Evolutionary conservation across 1,140 invertebrate species (phyloP), one percentile per base, ranked within the genome.

Genomic region (Agrilus planipennis): DNA sequence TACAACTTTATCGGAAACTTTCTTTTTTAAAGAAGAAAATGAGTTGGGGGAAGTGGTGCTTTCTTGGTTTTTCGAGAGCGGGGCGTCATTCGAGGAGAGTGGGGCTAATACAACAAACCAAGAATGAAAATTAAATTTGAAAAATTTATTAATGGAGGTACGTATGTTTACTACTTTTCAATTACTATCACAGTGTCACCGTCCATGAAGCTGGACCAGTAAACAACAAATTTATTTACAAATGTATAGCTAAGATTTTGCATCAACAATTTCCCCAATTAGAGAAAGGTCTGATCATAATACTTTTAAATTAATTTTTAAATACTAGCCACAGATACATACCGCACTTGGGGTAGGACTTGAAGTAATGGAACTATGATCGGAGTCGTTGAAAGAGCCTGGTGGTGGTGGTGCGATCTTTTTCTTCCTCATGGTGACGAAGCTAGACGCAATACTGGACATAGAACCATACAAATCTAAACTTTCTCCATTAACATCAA

Each of bases 321-420:
- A 29, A 5, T 29, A 4, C 15, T 12, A 25, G 6, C n/a, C 6
- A 6, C 6, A 25, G 16, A 7, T 30, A 61, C 63, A 61, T 50
- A 69, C 65, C 43, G 52, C 44, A 52, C 59, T 67, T 7, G 49
- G 42, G 42, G 49, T 55, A 39, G 50, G 62, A 54, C 57, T 68
- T 28, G 54, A 58, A 29, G 53, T 39, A 20, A 48, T 23, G 32
- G 60, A 60, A 51, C 49, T 54, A 7, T 36, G 36, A 19, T 42
- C 44, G 19, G 52, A 50, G 23, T 39, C 38, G 20, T 44, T 20
- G 40, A 54, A 54, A 4, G 54, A 75, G 27, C 57, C 65, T 2
- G 79, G 79, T 35, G 80, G 80, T 18, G 70, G 71, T 1, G 81
- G 80, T 2, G 81, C 79, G 2, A 69, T 74, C 41, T 78, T 76